Percentiles rank a stretch among this genome's conserved stretches.
Conservation (phyloP, 2,888 invertebrate genomes). For the Dasysyrphus albostriatus region DNA sequence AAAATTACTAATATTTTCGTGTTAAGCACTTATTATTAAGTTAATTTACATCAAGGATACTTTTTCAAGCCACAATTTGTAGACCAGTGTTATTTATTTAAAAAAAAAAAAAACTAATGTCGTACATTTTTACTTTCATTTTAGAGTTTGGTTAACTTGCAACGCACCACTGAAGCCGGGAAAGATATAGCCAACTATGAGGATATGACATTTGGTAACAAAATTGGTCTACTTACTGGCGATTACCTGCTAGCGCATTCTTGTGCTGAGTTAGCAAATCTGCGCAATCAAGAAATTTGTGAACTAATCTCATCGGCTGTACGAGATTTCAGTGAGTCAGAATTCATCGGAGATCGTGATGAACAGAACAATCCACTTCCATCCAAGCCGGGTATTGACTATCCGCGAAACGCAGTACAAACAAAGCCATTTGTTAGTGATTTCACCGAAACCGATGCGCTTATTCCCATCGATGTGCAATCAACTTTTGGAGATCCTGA, state of each 20-base stretch:
- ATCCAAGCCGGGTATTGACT: slow-evolving; percentile 85
- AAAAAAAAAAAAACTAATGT: too few relatives aligned
- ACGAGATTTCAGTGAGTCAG: slow-evolving; percentile 94
- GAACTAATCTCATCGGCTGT: slow-evolving; percentile 95
- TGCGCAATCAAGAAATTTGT: slow-evolving; percentile 91
- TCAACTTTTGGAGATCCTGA: slow-evolving; percentile 87
- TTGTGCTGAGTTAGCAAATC: slow-evolving; percentile 91
- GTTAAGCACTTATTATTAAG: too few relatives aligned
- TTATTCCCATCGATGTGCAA: slow-evolving; percentile 85
- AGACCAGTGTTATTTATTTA: too few relatives aligned
- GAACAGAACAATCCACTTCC: slow-evolving; percentile 93
- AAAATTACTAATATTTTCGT: too few relatives aligned
- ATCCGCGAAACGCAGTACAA: slow-evolving; percentile 73
- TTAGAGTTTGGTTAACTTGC: slow-evolving; percentile 90
- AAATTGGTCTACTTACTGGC: slow-evolving; percentile 95
- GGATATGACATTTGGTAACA: slow-evolving; percentile 97
- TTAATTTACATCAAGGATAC: too few relatives aligned
- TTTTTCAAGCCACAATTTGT: too few relatives aligned
- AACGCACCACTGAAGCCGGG: slow-evolving; percentile 85
- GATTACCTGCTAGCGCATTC: slow-evolving; percentile 96
- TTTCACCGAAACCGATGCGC: slow-evolving; percentile 82
- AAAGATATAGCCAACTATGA: slow-evolving; percentile 86
- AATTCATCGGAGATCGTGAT: slow-evolving; percentile 94
- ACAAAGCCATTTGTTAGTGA: slow-evolving; percentile 78
- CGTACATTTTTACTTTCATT: slow-evolving; percentile 9